These are phyloP conservation scores for Andrena flavipes DNA, from an alignment of 2,888 invertebrate genomes.

Conservation along the genomic window DNA sequence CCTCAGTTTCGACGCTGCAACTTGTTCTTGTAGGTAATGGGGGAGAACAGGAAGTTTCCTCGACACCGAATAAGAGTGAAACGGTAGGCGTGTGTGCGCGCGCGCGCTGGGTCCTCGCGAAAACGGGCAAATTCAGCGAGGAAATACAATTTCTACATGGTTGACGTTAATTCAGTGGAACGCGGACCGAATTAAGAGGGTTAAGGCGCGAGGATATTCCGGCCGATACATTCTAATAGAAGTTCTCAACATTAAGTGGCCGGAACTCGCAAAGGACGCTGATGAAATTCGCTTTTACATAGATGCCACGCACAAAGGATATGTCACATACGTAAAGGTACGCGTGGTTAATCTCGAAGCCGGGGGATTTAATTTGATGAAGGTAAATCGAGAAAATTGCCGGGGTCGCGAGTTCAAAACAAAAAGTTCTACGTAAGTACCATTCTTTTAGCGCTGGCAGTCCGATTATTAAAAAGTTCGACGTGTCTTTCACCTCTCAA, in stretches of 20 bases:
- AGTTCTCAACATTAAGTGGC: constrained; percentile 11
- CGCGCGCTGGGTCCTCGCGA: background rate
- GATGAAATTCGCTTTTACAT: background rate
- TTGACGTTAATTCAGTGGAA: background rate
- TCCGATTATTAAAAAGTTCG: constrained; percentile 34
- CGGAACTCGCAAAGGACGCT: background rate
- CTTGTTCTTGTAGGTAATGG: background rate
- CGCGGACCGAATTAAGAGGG: constrained; percentile 24
- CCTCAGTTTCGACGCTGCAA: background rate
- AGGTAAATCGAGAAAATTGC: constrained; percentile 29
- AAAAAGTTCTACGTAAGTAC: background rate
- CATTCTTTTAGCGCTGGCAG: constrained; percentile 4
- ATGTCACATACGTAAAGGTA: background rate
- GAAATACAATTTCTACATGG: constrained; percentile 17
- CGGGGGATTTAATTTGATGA: constrained; percentile 4
- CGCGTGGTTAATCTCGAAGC: background rate
- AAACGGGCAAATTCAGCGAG: constrained; percentile 8
- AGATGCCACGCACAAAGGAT: background rate
- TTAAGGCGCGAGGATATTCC: constrained; percentile 14
- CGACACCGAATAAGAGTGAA: constrained; percentile 5
- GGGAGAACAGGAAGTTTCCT: too few species aligned
- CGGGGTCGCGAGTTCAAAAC: background rate
- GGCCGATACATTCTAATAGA: constrained; percentile 24
- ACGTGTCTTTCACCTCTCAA: background rate
- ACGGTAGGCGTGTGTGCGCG: background rate